Conservation (phyloP, 1,140 invertebrate species). For the Dendrolimus kikuchii region DNA sequence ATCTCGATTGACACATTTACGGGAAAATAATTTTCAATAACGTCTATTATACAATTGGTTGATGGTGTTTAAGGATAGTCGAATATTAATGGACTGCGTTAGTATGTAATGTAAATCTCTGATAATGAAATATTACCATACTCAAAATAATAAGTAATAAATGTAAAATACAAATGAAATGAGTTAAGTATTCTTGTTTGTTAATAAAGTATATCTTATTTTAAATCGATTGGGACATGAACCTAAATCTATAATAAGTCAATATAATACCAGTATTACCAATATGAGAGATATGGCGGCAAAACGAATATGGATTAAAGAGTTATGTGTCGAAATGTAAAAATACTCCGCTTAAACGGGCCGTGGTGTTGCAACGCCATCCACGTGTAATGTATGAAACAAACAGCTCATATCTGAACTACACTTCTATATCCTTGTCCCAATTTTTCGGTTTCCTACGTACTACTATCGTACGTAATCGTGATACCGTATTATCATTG, state of each 20-base stretch:
- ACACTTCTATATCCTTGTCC: conserved; percentile 56
- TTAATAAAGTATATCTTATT: too few relatives aligned
- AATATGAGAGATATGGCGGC: too few relatives aligned
- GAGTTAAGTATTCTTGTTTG: too few relatives aligned
- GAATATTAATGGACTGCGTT: not conserved
- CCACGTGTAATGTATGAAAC: conserved; percentile 62
- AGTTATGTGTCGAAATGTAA: not conserved
- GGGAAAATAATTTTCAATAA: conserved; percentile 1
- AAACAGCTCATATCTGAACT: conserved; percentile 43
- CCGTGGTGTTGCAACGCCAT: conserved; percentile 46
- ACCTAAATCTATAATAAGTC: too few relatives aligned
- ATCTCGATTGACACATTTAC: conserved; percentile 46
- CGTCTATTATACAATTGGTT: not conserved
- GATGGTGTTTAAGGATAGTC: conserved; percentile 1
- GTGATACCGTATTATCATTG: conserved; percentile 44
- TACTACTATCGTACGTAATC: conserved; percentile 46
- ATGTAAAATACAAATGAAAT: too few relatives aligned
- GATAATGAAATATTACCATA: too few relatives aligned
- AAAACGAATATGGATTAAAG: too few relatives aligned
- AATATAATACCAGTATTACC: too few relatives aligned
- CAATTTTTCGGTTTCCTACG: conserved; percentile 59
- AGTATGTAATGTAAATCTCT: too few relatives aligned
- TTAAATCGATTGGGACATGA: too few relatives aligned
- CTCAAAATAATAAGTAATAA: too few relatives aligned
- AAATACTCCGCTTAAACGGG: conserved; percentile 25